phyloP scores from a whole-genome alignment of 1,140 invertebrate genomes.

The Marisa cornuarietis region DNA sequence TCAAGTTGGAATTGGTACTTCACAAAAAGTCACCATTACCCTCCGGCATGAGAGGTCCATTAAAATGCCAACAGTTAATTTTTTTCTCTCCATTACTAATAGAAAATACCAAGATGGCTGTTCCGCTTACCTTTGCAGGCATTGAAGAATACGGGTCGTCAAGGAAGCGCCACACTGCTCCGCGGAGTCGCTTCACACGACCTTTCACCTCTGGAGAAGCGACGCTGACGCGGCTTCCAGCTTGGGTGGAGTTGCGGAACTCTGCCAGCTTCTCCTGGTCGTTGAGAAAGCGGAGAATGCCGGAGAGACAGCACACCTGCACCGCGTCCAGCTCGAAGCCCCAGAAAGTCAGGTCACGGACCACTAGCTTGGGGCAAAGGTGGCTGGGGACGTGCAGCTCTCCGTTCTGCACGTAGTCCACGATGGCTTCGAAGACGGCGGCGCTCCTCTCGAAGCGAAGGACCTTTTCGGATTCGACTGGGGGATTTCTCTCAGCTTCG shows the following conservation, averaged over 20 bases:
- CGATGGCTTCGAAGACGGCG: conserved; percentile 40
- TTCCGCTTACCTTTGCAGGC: conserved; percentile 35
- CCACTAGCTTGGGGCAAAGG: conserved; percentile 43
- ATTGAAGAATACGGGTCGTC: conserved; percentile 38
- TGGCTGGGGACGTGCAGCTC: conserved; percentile 46
- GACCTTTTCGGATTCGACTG: no score
- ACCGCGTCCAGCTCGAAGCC: conserved; percentile 36
- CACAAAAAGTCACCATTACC: no score
- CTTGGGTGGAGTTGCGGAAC: conserved; percentile 24
- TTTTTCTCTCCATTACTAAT: no score
- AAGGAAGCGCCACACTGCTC: conserved; percentile 35
- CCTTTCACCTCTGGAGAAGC: neutral
- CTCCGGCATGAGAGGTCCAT: no score
- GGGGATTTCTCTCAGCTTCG: no score
- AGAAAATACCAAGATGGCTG: no score
- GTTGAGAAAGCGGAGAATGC: conserved; percentile 37
- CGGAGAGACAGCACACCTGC: conserved; percentile 47
- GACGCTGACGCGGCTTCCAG: neutral
- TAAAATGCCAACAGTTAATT: no score
- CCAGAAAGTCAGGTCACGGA: conserved; percentile 53
- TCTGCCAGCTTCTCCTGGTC: conserved; percentile 37
- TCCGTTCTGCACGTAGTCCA: conserved; percentile 44
- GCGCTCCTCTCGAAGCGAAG: conserved; percentile 29
- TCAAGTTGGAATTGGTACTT: no score
- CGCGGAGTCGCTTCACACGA: conserved; percentile 26